Conservation (phyloP, 1,140 invertebrate species). For the Xylocopa sonorina region DNA sequence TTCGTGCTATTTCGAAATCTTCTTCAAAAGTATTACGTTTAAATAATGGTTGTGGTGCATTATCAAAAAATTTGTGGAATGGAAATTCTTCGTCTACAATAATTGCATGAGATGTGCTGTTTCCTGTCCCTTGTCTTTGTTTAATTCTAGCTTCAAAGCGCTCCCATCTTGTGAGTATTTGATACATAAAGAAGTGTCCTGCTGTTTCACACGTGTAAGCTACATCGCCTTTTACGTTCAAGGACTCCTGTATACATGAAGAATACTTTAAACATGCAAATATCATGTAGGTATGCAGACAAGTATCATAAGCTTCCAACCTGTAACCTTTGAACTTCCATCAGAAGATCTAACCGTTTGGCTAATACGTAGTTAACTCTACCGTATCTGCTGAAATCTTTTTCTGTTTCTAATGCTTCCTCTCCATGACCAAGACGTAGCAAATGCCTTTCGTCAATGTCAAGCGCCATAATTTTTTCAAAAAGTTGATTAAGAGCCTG, state of each 20-base stretch:
- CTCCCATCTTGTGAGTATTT: constrained; percentile 95
- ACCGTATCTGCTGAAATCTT: constrained; percentile 99
- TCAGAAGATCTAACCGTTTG: constrained; percentile 95
- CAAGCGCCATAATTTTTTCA: constrained; percentile 99
- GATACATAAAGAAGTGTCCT: constrained; percentile 94
- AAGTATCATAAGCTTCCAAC: constrained; percentile 72
- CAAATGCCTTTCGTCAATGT: constrained; percentile 98
- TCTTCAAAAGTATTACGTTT: constrained; percentile 90
- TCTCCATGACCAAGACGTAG: constrained; percentile 99
- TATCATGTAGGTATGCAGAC: neutral
- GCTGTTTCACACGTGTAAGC: constrained; percentile 99
- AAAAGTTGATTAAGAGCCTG: constrained; percentile 99
- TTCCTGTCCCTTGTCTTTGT: constrained; percentile 75
- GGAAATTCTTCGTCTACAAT: constrained; percentile 92
- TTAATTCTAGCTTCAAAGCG: constrained; percentile 88
- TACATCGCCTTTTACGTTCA: constrained; percentile 94
- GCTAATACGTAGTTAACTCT: constrained; percentile 99
- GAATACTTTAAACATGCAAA: neutral
- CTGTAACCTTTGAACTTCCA: constrained; percentile 95
- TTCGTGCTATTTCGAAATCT: constrained; percentile 95
- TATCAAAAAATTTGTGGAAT: constrained; percentile 94
- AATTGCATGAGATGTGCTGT: constrained; percentile 57
- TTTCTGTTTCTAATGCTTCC: constrained; percentile 98
- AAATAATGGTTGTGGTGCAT: constrained; percentile 96
- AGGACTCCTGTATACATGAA: constrained; percentile 82